A percentile compares a stretch with the other conserved stretches of the same genome.
Evolutionary conservation across 2,113 vertebrate genomes (phyloP).

Genomic region (Coturnix japonica): DNA sequence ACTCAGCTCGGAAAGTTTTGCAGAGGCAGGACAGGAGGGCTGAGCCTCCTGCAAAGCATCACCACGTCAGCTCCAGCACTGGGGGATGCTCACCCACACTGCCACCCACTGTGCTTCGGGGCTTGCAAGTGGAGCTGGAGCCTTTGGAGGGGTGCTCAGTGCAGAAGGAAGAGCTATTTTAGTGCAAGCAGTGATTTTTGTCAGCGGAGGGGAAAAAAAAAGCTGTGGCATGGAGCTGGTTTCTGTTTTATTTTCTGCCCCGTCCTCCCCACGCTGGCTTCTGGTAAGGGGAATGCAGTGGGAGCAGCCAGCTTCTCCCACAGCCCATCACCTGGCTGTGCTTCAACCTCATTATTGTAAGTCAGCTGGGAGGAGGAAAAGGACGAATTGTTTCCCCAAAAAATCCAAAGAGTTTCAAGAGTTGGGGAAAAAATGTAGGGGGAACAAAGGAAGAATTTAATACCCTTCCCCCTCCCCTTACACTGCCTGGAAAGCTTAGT

Average conservation of each 20-base stretch:
- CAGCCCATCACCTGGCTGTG: neutral
- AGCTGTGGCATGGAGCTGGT: neutral
- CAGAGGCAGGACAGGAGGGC: fast-evolving
- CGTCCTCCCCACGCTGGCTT: neutral
- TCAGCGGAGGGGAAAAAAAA: neutral
- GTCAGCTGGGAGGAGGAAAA: neutral
- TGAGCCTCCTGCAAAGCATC: neutral
- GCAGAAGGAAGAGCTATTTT: neutral
- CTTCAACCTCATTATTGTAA: neutral
- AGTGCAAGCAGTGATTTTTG: neutral
- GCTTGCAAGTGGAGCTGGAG: neutral
- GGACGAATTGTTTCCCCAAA: constrained; percentile 12
- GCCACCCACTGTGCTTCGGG: neutral
- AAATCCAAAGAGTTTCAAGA: constrained; percentile 17
- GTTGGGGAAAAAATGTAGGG: neutral
- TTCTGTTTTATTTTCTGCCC: neutral
- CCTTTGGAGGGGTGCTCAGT: neutral
- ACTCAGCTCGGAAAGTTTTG: neutral
- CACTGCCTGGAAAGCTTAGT: constrained; percentile 41
- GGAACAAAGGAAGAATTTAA: constrained; percentile 17
- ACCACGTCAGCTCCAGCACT: neutral
- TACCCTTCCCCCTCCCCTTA: neutral
- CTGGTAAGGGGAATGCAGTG: neutral
- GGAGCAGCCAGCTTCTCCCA: neutral
- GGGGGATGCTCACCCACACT: neutral